Evolutionary conservation across 2,888 invertebrate genomes (phyloP).

Genomic region (Stramonita haemastoma): DNA sequence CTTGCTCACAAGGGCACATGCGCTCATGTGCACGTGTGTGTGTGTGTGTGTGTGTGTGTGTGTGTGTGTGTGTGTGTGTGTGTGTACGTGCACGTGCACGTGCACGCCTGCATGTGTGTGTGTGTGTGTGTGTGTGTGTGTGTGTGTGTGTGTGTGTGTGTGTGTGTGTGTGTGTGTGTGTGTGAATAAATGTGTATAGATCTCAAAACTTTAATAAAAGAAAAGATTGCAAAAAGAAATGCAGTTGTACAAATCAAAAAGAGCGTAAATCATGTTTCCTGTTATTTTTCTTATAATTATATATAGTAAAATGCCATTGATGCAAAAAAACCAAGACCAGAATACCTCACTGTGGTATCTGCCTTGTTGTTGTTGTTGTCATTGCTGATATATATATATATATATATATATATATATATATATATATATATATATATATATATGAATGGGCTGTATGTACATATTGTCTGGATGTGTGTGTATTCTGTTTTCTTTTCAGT

Average conservation of each 20-base stretch:
- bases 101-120: neutral
- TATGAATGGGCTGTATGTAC: neutral
- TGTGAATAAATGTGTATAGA: neutral
- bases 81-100: neutral
- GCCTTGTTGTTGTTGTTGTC: neutral
- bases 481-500: neutral
- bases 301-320: no score
- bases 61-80: neutral
- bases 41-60: no score
- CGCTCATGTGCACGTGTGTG: neutral
- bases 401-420: no score
- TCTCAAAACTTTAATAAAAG: no score
- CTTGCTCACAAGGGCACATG: no score
- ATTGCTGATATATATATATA: neutral
- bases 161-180: neutral
- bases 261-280: no score
- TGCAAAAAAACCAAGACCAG: no score
- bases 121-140: neutral
- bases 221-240: no score
- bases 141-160: neutral
- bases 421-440: neutral
- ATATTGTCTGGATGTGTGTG: neutral
- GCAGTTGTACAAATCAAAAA: no score
- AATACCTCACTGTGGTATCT: no score
- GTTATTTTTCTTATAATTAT: no score